Conservation (phyloP, 2,888 invertebrate genomes). For the Oligia strigilis region DNA sequence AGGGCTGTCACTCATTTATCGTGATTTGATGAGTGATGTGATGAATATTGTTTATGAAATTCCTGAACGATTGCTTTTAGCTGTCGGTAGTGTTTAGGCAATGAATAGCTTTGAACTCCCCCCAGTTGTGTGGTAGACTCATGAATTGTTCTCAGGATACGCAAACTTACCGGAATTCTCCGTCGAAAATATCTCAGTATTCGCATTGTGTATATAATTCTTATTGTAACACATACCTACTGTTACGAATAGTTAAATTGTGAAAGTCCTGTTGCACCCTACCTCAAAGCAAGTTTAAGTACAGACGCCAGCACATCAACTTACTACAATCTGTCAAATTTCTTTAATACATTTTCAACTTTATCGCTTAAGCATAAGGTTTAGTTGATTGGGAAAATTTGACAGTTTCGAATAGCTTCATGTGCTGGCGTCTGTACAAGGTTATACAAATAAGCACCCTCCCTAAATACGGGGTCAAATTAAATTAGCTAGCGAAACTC, state of each 20-base stretch:
- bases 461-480: too few relatives aligned
- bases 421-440: too few relatives aligned
- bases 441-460: not conserved
- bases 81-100: too few relatives aligned
- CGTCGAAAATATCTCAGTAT: not conserved
- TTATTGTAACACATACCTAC: not conserved
- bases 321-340: too few relatives aligned
- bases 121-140: not conserved
- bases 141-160: not conserved
- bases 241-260: too few relatives aligned
- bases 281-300: not conserved
- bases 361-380: too few relatives aligned
- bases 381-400: too few relatives aligned
- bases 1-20: conserved; percentile 39
- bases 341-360: too few relatives aligned
- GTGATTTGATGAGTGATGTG: not conserved
- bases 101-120: not conserved
- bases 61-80: not conserved
- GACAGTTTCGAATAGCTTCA: too few relatives aligned
- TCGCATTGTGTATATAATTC: not conserved
- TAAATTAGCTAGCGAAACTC: too few relatives aligned
- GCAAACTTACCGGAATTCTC: too few relatives aligned
- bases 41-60: not conserved
- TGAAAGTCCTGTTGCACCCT: not conserved
- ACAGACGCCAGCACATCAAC: too few relatives aligned